These are phyloP conservation scores for Aleiodes testaceus DNA, from an alignment of 2,888 invertebrate genomes.

Conservation along the genomic window DNA sequence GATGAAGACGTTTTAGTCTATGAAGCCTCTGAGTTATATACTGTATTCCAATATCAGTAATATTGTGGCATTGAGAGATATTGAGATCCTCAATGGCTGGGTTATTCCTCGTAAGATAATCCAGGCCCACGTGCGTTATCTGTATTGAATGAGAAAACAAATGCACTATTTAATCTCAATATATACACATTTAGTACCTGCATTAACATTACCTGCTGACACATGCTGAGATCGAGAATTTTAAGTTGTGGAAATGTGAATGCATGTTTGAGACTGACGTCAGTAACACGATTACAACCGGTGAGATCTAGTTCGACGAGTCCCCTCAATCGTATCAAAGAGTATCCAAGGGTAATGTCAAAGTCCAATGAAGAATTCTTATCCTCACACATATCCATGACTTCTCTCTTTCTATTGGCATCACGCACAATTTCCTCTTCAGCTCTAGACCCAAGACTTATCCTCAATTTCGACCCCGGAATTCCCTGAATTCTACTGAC, in stretches of 20 bases:
- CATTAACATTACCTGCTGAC: conserved; percentile 74
- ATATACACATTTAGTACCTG: not conserved
- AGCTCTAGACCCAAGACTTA: conserved; percentile 79
- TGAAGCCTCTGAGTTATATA: conserved; percentile 73
- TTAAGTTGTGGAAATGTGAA: conserved; percentile 80
- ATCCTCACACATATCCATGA: conserved; percentile 78
- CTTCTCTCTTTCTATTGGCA: conserved; percentile 78
- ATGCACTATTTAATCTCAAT: not conserved
- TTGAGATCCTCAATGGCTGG: conserved; percentile 81
- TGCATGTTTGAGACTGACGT: conserved; percentile 81
- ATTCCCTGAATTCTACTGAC: conserved; percentile 47
- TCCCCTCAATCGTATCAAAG: conserved; percentile 66
- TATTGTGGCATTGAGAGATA: conserved; percentile 80
- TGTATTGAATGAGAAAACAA: conserved; percentile 59
- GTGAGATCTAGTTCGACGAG: conserved; percentile 79
- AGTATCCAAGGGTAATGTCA: conserved; percentile 54
- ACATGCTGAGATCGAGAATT: conserved; percentile 79
- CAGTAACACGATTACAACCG: conserved; percentile 82
- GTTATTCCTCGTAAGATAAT: conserved; percentile 79
- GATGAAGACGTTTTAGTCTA: conserved; percentile 76
- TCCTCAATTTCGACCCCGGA: conserved; percentile 64
- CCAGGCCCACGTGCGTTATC: conserved; percentile 79
- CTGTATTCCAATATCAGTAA: conserved; percentile 79
- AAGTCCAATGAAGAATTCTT: conserved; percentile 57
- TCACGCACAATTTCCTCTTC: conserved; percentile 82